Evolutionary conservation across 2,113 vertebrate species (phyloP).

Genomic region (Brachyhypopomus gauderio): DNA sequence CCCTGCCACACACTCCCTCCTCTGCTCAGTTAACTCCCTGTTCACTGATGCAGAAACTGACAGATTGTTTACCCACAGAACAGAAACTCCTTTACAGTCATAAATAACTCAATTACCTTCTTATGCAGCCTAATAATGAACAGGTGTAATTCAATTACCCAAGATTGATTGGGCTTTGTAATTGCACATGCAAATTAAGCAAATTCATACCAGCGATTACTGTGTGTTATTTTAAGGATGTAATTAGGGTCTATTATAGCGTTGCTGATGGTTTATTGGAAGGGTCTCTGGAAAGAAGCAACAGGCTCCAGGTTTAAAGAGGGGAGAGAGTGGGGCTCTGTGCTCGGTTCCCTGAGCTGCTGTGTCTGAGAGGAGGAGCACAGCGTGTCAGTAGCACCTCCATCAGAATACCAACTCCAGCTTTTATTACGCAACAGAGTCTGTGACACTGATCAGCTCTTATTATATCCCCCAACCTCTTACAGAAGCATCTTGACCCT

Average conservation of each 20-base stretch:
- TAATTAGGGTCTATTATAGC: background rate
- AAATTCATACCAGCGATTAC: constrained; percentile 11
- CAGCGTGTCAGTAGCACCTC: no score
- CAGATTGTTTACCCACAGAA: constrained; percentile 14
- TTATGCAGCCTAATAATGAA: background rate
- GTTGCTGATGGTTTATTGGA: background rate
- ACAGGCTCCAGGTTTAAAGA: background rate
- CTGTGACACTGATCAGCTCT: background rate
- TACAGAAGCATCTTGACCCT: constrained; percentile 1
- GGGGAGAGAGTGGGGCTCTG: no score
- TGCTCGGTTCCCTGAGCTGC: no score
- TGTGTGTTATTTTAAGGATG: background rate
- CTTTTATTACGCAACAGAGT: background rate
- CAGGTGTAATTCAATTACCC: constrained; percentile 14
- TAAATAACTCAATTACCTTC: constrained; percentile 19
- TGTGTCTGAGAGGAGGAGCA: no score
- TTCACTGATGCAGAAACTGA: constrained; percentile 7
- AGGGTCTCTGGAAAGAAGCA: background rate
- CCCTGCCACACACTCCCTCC: background rate
- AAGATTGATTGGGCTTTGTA: constrained; percentile 21
- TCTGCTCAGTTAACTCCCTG: background rate
- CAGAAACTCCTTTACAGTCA: background rate
- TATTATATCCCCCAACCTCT: background rate
- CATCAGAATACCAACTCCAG: no score
- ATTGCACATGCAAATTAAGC: constrained; percentile 26